Conservation (phyloP, 2,113 vertebrate species). For the Odocoileus hemionus region DNA sequence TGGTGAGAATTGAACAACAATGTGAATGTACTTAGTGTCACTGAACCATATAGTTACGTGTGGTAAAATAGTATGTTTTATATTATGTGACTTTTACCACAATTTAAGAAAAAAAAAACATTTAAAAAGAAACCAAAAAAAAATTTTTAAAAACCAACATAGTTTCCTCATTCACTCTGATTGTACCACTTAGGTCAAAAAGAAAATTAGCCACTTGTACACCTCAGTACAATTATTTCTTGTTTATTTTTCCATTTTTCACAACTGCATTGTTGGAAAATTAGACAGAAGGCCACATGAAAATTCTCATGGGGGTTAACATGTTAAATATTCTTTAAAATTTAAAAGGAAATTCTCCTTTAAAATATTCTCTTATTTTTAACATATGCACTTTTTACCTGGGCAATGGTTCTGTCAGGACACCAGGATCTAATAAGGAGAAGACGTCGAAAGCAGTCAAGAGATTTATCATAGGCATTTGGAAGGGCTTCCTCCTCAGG, state of each 20-base stretch:
- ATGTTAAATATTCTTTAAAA: constrained; percentile 2
- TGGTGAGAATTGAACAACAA: not conserved
- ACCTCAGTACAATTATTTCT: not conserved
- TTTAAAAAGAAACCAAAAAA: not conserved
- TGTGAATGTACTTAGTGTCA: not conserved
- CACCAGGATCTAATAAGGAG: constrained; percentile 97
- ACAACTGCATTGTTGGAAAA: constrained; percentile 17
- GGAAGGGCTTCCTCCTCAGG: constrained; percentile 93
- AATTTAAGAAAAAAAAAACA: not conserved
- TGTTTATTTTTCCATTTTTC: not conserved
- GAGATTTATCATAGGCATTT: constrained; percentile 88
- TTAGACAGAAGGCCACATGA: not conserved
- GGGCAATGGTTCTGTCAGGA: constrained; percentile 95
- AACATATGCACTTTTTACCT: constrained; percentile 79
- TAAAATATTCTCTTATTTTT: not conserved
- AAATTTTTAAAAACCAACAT: not conserved
- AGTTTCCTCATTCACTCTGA: not conserved
- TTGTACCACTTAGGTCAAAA: not conserved
- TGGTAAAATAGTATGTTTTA: not conserved
- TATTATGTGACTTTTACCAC: not conserved
- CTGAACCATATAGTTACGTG: not conserved
- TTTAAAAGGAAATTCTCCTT: not conserved
- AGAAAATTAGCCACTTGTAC: not conserved
- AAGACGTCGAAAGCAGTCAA: constrained; percentile 91
- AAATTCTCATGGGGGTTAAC: constrained; percentile 3